Base-by-base conservation (phyloP, 2,113 vertebrate species). In the Barbus barbus region DNA sequence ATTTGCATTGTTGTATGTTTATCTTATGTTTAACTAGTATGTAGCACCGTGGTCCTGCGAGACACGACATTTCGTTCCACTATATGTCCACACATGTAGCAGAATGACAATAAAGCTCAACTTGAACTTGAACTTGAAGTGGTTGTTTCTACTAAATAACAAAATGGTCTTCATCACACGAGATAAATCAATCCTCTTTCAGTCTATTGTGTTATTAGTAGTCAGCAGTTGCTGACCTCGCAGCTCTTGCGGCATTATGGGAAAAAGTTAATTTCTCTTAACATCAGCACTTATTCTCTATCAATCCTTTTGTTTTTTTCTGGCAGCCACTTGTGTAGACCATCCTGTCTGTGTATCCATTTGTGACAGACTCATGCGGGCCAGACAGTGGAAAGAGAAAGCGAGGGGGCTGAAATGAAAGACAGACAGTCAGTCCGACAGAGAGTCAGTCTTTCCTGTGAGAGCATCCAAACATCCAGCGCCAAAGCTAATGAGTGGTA, bases 401-500 rank as follows among this genome's bases (percentile, higher is more conserved):
- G 53, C 60, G 11, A 77, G 24, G n/a, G 28, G 72, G 63, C 60
- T 44, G 33, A 46, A 84, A 82, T 71, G 79, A 60, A 44, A 41
- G 48, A 83, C 48, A 86, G 83, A 89, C 61, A 81, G 81, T 81
- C 83, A 82, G 83, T 69, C 65, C 78, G 76, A 87, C 84, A 48
- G 56, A 83, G 24, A 81, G 44, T 53, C 67, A 80, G 81, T 74
- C 26, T 79, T 67, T 81, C 78, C 78, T 81, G 36, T 81, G 78
- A 81, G 78, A 67, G 78, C 60, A 51, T 81, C 48, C 8, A 36
- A 78, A 33, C 86, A 85, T 73, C 81, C 48, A 71, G 75, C 38
- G 74, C 83, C 56, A 81, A 82, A 81, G 61, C 75, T 88, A 88
- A 86, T 88, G 87, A 88, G 76, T 80, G 78, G 78, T 51, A 67